Conservation (phyloP, 1,140 invertebrate species). For the Polyergus mexicanus region DNA sequence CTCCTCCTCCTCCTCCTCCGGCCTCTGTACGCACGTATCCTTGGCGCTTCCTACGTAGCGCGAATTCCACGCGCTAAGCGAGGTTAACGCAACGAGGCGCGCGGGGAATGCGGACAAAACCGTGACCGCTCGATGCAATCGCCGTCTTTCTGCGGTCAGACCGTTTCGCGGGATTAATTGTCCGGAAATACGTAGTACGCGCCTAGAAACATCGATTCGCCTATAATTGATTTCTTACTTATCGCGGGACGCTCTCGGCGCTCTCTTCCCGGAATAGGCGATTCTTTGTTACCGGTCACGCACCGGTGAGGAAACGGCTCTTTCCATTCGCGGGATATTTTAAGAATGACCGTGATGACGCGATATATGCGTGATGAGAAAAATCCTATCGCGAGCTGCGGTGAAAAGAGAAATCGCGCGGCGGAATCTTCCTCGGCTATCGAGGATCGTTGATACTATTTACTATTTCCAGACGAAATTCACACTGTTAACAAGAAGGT, state of each 20-base stretch:
- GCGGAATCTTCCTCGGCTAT: not conserved
- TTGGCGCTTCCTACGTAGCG: conserved; percentile 41
- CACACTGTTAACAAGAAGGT: not conserved
- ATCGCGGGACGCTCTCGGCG: not conserved
- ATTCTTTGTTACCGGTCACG: not conserved
- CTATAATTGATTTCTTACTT: conserved; percentile 72
- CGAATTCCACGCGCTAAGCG: conserved; percentile 65
- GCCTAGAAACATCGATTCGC: conserved; percentile 28
- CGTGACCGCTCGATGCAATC: conserved; percentile 42
- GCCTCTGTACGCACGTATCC: conserved; percentile 2
- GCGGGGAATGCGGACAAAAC: conserved; percentile 72
- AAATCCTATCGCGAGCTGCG: not conserved
- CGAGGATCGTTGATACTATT: not conserved
- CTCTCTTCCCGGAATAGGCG: not conserved
- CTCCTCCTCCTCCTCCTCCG: conserved; percentile 52
- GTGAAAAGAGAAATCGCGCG: not conserved
- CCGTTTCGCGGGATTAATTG: conserved; percentile 45
- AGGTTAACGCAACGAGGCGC: conserved; percentile 71
- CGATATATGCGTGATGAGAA: conserved; percentile 16
- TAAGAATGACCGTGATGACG: conserved; percentile 21
- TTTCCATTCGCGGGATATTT: not conserved
- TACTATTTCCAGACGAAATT: not conserved
- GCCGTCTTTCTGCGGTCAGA: not conserved
- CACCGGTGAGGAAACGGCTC: not conserved
- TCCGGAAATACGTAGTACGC: conserved; percentile 70